phyloP scores from a whole-genome alignment of 2,888 invertebrate genomes.

The Spilarctia lutea region DNA sequence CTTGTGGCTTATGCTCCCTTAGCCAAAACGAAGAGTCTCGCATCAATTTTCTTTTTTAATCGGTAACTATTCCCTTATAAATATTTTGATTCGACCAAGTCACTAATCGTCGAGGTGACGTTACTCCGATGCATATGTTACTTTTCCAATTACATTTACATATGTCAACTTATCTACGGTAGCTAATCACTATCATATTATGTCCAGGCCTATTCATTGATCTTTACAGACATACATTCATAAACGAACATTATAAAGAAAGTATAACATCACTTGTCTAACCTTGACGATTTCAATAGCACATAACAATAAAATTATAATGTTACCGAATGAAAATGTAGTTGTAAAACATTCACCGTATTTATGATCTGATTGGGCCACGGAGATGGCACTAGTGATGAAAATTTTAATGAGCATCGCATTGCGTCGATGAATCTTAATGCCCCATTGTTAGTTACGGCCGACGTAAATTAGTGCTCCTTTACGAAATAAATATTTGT shows the following conservation, averaged over 20 bases:
- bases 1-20: too few relatives aligned
- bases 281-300: constrained; percentile 30
- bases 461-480: constrained; percentile 35
- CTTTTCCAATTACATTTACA: too few relatives aligned
- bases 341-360: constrained; percentile 30
- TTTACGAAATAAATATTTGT: constrained; percentile 57
- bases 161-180: too few relatives aligned
- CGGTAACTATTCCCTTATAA: too few relatives aligned
- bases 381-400: constrained; percentile 41
- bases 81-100: too few relatives aligned
- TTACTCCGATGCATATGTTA: too few relatives aligned
- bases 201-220: neutral
- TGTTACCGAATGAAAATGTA: constrained; percentile 18
- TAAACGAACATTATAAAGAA: neutral
- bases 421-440: constrained; percentile 50
- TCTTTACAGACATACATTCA: neutral
- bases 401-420: constrained; percentile 52
- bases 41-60: too few relatives aligned
- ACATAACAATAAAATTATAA: constrained; percentile 21
- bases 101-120: too few relatives aligned
- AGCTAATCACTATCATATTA: too few relatives aligned
- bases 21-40: too few relatives aligned
- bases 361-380: constrained; percentile 46
- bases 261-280: neutral
- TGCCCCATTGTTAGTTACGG: constrained; percentile 49